Base-by-base conservation (phyloP, 1,140 invertebrate genomes). In the Zeugodacus cucurbitae region DNA sequence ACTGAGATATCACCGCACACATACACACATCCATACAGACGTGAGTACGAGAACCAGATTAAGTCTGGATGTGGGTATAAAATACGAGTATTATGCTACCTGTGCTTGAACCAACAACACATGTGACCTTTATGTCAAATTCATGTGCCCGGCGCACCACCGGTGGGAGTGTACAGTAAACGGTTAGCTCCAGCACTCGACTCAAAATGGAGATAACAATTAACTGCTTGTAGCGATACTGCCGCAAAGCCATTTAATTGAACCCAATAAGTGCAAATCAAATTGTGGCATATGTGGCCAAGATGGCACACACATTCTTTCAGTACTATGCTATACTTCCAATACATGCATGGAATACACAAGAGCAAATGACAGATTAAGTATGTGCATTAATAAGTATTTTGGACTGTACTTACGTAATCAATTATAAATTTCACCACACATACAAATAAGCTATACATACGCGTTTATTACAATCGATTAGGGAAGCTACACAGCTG, bases 201-300 rank as follows among this genome's bases (percentile, higher is more conserved):
- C 6, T 54, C 74, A 48, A 48, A 82, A 82, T 82, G 41, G 11
- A 82, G 74, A 48, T 54, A 82, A 48, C 74, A 82, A 82, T 82
- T 82, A 82, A 82, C 74, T 82, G 74, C 44, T 82, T 82, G 37
- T 44, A 48, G 41, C 44, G 85, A 58, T 86, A 74, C 67, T 88
- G 64, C 54, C 88, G 54, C 88, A 88, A 87, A 67, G 78, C 82
- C 86, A 86, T 87, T 88, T 88, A 88, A 88, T 88, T 87, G 88
- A 86, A 57, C 64, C 70, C 82, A 87, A 88, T 88, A 88, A 87
- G 88, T 88, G 88, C 85, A 88, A 88, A 88, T 88, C 88, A 87
- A 88, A 88, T 88, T 88, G 64, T 87, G 88, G 85, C 88, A 87
- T 87, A 59, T 88, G 88, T 88, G 88, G 78, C 88, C 85, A 59